Base-by-base conservation (phyloP, 2,797 vertebrate genomes). In the Gymnoscopelus braueri region DNA sequence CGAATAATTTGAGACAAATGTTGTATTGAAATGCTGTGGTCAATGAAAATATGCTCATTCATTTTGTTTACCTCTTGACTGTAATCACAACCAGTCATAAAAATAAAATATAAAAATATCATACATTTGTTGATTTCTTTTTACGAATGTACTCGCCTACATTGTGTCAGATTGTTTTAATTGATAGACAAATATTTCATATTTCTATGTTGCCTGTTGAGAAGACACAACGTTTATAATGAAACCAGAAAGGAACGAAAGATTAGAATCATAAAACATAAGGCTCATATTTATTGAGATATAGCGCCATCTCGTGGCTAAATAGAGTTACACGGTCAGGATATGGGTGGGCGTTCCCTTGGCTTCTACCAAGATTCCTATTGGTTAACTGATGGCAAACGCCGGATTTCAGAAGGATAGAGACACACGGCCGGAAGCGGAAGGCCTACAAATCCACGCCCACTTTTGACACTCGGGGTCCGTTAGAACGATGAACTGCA, bases 51-150 rank as follows among this genome's bases (percentile, higher is more conserved):
- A 84, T 90, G 86, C 82, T 87, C 86, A 83, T 92, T 90, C 72
- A 71, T 88, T 89, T 83, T 91, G 87, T 91, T 92, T 90, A 93
- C 90, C 85, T 91, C 85, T 80, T 86, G 90, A 89, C 91, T 93
- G 90, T 93, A 88, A 88, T 90, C 86, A 86, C 72, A 87, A 84
- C 88, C 86, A 89, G 91, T 92, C 91, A 89, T 90, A 94, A 92
- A 87, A 69, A 72, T 90, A 67, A 89, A 90, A 78, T 62, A 63
- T 55, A 32, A 79, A 69, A 68, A 69, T 44, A 57, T 71, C 19
- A 35, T 65, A 63, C 60, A 15, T 65, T 65, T 47, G 26, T 58
- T 5, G 35, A 39, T 56, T 71, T 35, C 39, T 23, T 71, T 53
- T 29, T 32, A 57, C 32, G 26, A 48, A 60, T 49, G 44, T 3